A percentile compares a stretch with the other conserved stretches of the same genome.
phyloP scores from a whole-genome alignment of 1,140 invertebrate species.

The Stegodyphus dumicola region DNA sequence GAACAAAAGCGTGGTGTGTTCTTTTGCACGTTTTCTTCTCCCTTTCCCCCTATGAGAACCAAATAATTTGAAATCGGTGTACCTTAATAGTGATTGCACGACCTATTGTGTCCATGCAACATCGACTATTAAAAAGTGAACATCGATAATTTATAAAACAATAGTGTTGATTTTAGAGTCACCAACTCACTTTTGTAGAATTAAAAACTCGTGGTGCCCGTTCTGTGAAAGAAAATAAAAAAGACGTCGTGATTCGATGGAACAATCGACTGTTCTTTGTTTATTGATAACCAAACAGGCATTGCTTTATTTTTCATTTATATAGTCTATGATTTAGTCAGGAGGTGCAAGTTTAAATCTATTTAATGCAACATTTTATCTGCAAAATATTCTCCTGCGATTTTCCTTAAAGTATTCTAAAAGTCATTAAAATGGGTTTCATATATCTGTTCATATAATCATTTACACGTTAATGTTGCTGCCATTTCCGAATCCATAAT shows the following conservation, averaged over 20 bases:
- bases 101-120: slow-evolving; percentile 37
- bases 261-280: slow-evolving; percentile 17
- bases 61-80: slow-evolving; percentile 26
- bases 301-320: too few relatives aligned
- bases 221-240: slow-evolving; percentile 7
- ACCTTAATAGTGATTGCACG: slow-evolving; percentile 46
- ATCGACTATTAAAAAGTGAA: slow-evolving; percentile 41
- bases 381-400: too few relatives aligned
- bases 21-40: slow-evolving; percentile 37
- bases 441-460: too few relatives aligned
- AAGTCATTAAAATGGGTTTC: too few relatives aligned
- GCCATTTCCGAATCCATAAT: too few relatives aligned
- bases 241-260: slow-evolving; percentile 31
- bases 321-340: too few relatives aligned
- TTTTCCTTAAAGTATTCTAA: too few relatives aligned
- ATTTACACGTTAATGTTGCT: too few relatives aligned
- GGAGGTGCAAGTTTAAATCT: too few relatives aligned
- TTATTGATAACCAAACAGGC: too few relatives aligned
- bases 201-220: slow-evolving; percentile 43
- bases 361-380: too few relatives aligned
- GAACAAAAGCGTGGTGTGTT: slow-evolving; percentile 10
- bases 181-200: slow-evolving; percentile 22
- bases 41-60: slow-evolving; percentile 20
- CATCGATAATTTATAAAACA: slow-evolving; percentile 53
- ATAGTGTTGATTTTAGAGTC: slow-evolving; percentile 57